Percentiles rank a stretch among this genome's conserved stretches.
These are phyloP conservation scores for Prunella strophiata DNA, from an alignment of 2,797 vertebrate genomes.

Conservation along the genomic window DNA sequence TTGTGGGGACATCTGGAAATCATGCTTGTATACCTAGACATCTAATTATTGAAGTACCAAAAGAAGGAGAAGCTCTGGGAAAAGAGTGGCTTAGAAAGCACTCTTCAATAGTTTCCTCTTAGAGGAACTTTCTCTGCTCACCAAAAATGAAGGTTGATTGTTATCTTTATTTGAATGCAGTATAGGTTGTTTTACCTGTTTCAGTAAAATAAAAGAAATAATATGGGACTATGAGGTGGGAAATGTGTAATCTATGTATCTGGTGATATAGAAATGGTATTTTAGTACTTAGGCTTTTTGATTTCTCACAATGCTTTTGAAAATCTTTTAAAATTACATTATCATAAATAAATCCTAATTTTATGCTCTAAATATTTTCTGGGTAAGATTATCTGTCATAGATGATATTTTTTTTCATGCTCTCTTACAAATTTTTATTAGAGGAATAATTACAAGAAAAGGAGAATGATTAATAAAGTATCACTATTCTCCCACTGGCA, in stretches of 20 bases:
- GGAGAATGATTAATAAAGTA: conserved; percentile 32
- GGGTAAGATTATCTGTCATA: background rate
- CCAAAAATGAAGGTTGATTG: background rate
- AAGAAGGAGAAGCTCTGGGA: background rate
- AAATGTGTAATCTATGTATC: background rate
- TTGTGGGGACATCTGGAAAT: background rate
- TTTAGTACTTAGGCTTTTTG: background rate
- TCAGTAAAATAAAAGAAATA: background rate
- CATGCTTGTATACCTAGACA: background rate
- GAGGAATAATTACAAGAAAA: background rate
- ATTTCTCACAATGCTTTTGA: background rate
- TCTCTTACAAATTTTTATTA: background rate
- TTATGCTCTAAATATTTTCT: background rate
- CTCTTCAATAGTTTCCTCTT: background rate
- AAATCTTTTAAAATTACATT: background rate
- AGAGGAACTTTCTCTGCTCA: background rate
- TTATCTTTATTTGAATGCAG: background rate
- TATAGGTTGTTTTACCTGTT: background rate
- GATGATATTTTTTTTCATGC: background rate
- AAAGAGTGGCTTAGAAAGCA: background rate
- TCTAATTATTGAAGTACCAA: background rate
- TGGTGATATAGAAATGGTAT: background rate
- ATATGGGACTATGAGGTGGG: accelerated
- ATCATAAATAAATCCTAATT: background rate
- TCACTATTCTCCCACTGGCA: conserved; percentile 26